Base-by-base conservation (phyloP, 92 coral and sea anemone genomes). In the Heliopora coerulea region DNA sequence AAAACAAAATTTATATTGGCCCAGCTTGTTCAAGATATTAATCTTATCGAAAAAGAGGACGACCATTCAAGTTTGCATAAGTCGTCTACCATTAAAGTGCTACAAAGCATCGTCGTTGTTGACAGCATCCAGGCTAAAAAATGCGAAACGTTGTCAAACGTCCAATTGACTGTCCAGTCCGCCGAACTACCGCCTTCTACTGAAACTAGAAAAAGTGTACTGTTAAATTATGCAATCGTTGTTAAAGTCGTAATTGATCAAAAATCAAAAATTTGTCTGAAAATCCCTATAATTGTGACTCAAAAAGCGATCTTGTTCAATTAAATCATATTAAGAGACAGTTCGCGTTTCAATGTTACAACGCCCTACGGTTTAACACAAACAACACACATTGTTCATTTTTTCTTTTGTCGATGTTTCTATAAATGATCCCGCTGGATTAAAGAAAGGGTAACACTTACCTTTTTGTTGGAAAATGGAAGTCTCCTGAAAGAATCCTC, bases 61-160 rank as follows among this genome's bases (percentile, higher is more conserved):
- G 74, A 67, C 27, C 74, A 67, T 29, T 56, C 40, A 42, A 67
- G 74, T 48, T 33, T 67, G 24, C 74, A 67, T 29, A 67, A 67
- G 54, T 67, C 58, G 19, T 7, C 20, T 21, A 67, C 74, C 0
- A 49, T 67, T 19, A 67, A 67, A 49, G 74, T 67, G 0, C 33
- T 67, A 41, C 74, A 67, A 41, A 67, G 74, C 40, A 34, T 46
- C 11, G 34, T 67, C 29, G 74, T 20, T 8, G 74, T 56, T 28
- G 74, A 67, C 17, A 48, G 74, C 17, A 28, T 67, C 41, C 31
- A 67, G 74, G 54, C 34, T 27, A 67, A 67, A 25, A 46, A 67
- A 48, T 44, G 74, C 15, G 74, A 44, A 37, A 67, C 39, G 25
- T 17, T 67, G 54, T 17, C 58, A 4, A 49, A 67, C 24, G 74